phyloP scores from a whole-genome alignment of 1,140 invertebrate genomes.

The Brachionus koreanus region DNA sequence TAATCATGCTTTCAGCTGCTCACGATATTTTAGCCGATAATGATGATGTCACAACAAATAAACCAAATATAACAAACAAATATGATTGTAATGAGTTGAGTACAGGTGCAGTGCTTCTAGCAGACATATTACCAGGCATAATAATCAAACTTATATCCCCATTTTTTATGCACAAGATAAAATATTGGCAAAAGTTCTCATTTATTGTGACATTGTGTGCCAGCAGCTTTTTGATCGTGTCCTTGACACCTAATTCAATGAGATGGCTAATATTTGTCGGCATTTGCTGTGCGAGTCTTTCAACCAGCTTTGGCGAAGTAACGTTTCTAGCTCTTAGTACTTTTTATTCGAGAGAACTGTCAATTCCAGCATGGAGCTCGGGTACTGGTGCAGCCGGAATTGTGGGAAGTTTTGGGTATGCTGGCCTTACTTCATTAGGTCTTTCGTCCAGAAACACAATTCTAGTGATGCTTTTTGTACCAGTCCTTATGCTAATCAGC shows the following conservation, averaged over 20 bases:
- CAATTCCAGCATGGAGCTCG: constrained; percentile 72
- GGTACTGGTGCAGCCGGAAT: constrained; percentile 76
- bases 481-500: constrained; percentile 66
- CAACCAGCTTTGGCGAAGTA: constrained; percentile 75
- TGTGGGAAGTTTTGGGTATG: constrained; percentile 72
- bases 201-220: constrained; percentile 31
- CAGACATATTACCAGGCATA: constrained; percentile 74
- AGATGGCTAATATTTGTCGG: constrained; percentile 60
- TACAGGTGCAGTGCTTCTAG: constrained; percentile 74
- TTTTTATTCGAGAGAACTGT: constrained; percentile 63
- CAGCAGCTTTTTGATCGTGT: constrained; percentile 45
- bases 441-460: constrained; percentile 66
- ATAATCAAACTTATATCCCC: constrained; percentile 72
- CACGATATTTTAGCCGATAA: constrained; percentile 68
- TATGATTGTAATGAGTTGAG: constrained; percentile 69
- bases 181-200: constrained; percentile 48
- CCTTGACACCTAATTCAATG: neutral
- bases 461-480: constrained; percentile 71
- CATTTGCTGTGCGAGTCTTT: constrained; percentile 70
- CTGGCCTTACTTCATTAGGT: constrained; percentile 63
- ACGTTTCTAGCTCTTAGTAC: constrained; percentile 72
- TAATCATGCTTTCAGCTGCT: constrained; percentile 81
- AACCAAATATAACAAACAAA: constrained; percentile 30
- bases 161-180: constrained; percentile 62
- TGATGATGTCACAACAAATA: constrained; percentile 45